Base-by-base conservation (phyloP, 2,888 invertebrate genomes). In the Kuschelorhynchus macadamiae region DNA sequence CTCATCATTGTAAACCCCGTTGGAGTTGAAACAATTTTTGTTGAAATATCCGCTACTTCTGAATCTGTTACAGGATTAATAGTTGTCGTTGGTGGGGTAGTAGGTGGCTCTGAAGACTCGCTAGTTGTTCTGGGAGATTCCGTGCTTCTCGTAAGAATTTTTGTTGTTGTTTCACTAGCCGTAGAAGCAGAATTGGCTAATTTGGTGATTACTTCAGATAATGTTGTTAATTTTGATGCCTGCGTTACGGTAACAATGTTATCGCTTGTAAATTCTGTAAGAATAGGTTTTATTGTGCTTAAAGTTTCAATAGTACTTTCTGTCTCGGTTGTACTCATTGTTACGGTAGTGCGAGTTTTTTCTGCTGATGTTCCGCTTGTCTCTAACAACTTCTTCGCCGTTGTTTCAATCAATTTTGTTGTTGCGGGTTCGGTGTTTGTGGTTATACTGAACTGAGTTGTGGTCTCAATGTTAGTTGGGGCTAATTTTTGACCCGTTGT, bases 191-290 rank as follows among this genome's bases (percentile, higher is more conserved):
- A n/a, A n/a, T n/a, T n/a, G n/a, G n/a, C n/a, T n/a, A n/a, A n/a
- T n/a, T n/a, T 61, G 52, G 14, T 46, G 36, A 57, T 67, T 12
- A 50, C 25, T 49, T 52, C 47, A 30, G 52, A 21, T 36, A 46
- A 47, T 12, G 17, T 20, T 25, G 33, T 12, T 14, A 20, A 17
- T 47, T 17, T 20, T 36, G 46, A 60, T n/a, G 44, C 60, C 42
- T 30, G 39, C 14, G 36, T 36, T 8, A 11, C 2, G 4, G 11
- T 36, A 12, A 11, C 36, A 9, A 11, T 11, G 36, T 5, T 25
- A 5, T 25, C 25, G 25, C 7, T 25, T 5, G 25, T 25, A 25
- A 25, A n/a, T n/a, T n/a, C 25, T 7, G 25, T 25, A 3, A 7
- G 7, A 7, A 5, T 7, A 25, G 7, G 7, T 25, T 25, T 25